phyloP scores from a whole-genome alignment of 1,140 invertebrate genomes.

The Heliothis subflexa region DNA sequence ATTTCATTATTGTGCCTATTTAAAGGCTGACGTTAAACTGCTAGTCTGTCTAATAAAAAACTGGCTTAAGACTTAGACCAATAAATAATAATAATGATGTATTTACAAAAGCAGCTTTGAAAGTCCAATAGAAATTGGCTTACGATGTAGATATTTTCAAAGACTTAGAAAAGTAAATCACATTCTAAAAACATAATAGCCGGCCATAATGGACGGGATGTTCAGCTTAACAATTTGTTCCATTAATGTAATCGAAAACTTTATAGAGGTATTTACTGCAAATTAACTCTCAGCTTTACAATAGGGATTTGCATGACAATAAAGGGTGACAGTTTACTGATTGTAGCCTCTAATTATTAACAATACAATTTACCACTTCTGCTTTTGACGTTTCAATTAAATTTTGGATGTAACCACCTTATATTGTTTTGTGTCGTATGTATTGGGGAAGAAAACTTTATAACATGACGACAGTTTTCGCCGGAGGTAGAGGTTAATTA shows the following conservation, averaged over 20 bases:
- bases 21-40: too few relatives aligned
- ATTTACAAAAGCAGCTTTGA: neutral
- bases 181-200: slow-evolving; percentile 37
- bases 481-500: too few relatives aligned
- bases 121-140: neutral
- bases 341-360: slow-evolving; percentile 60
- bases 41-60: too few relatives aligned
- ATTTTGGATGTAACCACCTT: slow-evolving; percentile 1
- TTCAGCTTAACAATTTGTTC: slow-evolving; percentile 56
- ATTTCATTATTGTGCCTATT: too few relatives aligned
- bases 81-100: too few relatives aligned
- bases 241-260: slow-evolving; percentile 58
- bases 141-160: slow-evolving; percentile 10
- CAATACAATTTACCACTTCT: slow-evolving; percentile 55
- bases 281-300: slow-evolving; percentile 58
- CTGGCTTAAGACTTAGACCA: too few relatives aligned
- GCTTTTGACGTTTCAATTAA: slow-evolving; percentile 48
- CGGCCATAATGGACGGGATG: slow-evolving; percentile 38
- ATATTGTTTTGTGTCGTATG: neutral
- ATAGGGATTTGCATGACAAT: slow-evolving; percentile 64
- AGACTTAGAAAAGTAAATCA: slow-evolving; percentile 20
- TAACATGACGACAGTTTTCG: neutral
- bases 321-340: slow-evolving; percentile 57
- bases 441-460: neutral
- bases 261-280: slow-evolving; percentile 62